Conservation (phyloP, 1,140 invertebrate species). For the Bombus pascuorum region DNA sequence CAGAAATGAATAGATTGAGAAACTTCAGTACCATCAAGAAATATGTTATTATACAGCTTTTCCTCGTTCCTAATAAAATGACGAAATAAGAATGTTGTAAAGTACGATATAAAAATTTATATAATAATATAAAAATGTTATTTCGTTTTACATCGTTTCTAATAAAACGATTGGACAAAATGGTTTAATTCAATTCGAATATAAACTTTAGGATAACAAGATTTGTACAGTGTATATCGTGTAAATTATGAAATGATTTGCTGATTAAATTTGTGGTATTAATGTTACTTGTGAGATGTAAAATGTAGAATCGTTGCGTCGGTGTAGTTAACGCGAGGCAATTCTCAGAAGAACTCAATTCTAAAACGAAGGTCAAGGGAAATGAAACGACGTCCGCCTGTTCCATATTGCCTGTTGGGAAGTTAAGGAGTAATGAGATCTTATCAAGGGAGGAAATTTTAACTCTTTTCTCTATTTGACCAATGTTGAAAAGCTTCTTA, state of each 20-base stretch:
- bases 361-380: neutral
- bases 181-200: too few species aligned
- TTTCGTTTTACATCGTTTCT: too few species aligned
- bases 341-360: neutral
- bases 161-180: too few species aligned
- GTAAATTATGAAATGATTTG: neutral
- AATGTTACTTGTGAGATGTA: neutral
- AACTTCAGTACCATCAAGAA: too few species aligned
- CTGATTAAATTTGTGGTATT: neutral
- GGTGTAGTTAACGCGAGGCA: neutral
- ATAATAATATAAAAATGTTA: too few species aligned
- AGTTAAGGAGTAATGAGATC: neutral
- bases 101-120: too few species aligned
- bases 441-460: constrained; percentile 20
- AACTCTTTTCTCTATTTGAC: neutral
- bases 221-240: too few species aligned
- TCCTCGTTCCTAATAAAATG: too few species aligned
- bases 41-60: too few species aligned
- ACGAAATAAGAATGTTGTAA: too few species aligned
- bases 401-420: neutral
- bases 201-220: too few species aligned
- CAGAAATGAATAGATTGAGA: too few species aligned
- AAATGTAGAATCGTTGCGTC: neutral
- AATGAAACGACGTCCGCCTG: constrained; percentile 16
- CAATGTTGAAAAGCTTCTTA: neutral